Conservation (phyloP, 2,888 invertebrate genomes). For the Carpatolechia fugitivella region DNA sequence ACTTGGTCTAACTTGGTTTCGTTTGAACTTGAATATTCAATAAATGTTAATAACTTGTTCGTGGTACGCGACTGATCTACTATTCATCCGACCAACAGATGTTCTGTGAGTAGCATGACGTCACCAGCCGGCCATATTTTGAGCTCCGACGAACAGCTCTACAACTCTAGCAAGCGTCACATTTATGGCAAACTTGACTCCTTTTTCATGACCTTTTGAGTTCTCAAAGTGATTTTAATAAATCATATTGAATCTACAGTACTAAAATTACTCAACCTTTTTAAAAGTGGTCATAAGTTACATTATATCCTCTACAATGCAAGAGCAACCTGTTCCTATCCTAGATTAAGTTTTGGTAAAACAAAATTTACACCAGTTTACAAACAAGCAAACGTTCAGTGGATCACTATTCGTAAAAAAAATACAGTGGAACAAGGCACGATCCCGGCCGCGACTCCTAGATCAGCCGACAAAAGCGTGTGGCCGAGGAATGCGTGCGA, state of each 20-base stretch:
- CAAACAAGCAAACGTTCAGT: too few relatives aligned
- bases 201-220: background rate
- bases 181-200: too few relatives aligned
- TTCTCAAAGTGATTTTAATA: too few relatives aligned
- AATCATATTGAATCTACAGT: too few relatives aligned
- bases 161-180: background rate
- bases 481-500: conserved; percentile 48
- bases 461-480: conserved; percentile 25
- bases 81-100: conserved; percentile 14
- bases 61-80: background rate
- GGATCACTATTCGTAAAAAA: too few relatives aligned
- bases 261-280: too few relatives aligned
- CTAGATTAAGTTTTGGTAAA: background rate
- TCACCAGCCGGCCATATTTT: conserved; percentile 11
- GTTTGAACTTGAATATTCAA: conserved; percentile 1
- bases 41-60: background rate
- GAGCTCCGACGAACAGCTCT: background rate
- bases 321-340: too few relatives aligned
- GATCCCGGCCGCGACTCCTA: background rate
- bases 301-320: too few relatives aligned
- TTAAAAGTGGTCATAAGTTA: too few relatives aligned
- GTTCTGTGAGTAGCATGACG: conserved; percentile 17
- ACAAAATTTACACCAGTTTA: too few relatives aligned
- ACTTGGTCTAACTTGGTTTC: background rate
- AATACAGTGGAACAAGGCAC: too few relatives aligned